Base-by-base conservation (phyloP, 2,797 vertebrate genomes). In the Semaprochilodus insignis region DNA sequence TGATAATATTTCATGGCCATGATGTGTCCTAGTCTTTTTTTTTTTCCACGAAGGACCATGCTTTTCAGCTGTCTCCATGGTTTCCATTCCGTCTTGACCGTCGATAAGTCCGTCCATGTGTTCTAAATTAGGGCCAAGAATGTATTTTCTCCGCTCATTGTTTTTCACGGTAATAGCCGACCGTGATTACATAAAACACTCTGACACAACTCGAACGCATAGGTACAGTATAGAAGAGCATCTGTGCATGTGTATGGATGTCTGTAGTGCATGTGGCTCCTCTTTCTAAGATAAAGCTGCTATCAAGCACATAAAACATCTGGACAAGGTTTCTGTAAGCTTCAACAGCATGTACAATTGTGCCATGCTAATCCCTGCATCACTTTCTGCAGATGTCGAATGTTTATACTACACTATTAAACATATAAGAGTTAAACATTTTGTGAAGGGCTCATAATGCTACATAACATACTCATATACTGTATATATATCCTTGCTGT, bases 31-130 rank as follows among this genome's bases (percentile, higher is more conserved):
- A 87, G 4, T 6, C 82, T 86, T 88, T 74, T 84, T 88, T 74
- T 84, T 55, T 81, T 74, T 86, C 83, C 80, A 63, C n/a, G 66
- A 81, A 84, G 83, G 82, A 57, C 80, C 16, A 2, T 85, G 73
- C 80, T 87, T 75, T 44, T 77, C 59, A 81, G 69, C 52, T 59
- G 86, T 92, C 93, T 86, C 90, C 87, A 92, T 91, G 90, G 90
- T 91, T 92, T 88, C 88, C 48, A 48, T 10, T 90, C 86, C 85
- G 89, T 90, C 89, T 74, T 83, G 48, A 73, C 80, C 63, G 25
- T 17, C 69, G 83, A 74, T 87, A 90, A 90, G 89, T 87, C 74
- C 52, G 78, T 86, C 34, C 77, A 87, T 74, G 57, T 84, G 81
- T 84, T 88, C 82, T 51, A 83, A 83, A 88, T 80, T 87, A 82